Base-by-base conservation (phyloP, 1,140 invertebrate species). In the Procambarus clarkii region DNA sequence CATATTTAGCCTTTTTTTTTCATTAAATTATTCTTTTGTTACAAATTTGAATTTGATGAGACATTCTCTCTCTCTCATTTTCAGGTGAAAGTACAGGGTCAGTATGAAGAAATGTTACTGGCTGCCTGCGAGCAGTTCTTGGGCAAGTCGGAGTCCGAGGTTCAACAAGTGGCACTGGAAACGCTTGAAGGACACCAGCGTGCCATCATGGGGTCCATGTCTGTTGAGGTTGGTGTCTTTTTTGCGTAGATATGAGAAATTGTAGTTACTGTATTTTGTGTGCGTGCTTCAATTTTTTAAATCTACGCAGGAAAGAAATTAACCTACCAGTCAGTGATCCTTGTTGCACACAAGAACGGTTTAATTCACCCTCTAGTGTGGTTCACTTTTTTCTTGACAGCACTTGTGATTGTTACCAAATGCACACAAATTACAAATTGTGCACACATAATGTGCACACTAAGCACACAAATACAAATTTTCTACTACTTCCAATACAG, bases 151-250 rank as follows among this genome's bases (percentile, higher is more conserved):
- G 98, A 99, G 94, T 93, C 96, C 9, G 98, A 99, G 94, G 98
- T 99, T 91, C 97, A 97, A 93, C 96, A 98, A 93, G 98, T 99
- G 94, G 98, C 98, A 46, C 95, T 99, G 79, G 98, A 99, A 69
- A 99, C 98, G 76, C 95, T 99, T 44, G 98, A 99, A 95, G 98
- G 98, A 92, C 98, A 99, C 95, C 98, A 99, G 95, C 95, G 98
- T 93, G 98, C 98, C 91, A 99, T 99, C 89, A 99, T 99, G 98
- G 98, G 98, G 11, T 98, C 98, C 92, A 99, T 99, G 98, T 99
- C 98, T 60, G 98, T 99, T 15, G 98, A 99, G 95, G 96, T 97
- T 95, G 93, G 92, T 93, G 13, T 64, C 60, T 64, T 64, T 64
- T 64, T 64, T 64, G 79, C 84, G 82, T 60, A 74, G 64, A 85